Evolutionary conservation across 2,113 vertebrate genomes (phyloP), one percentile per base, ranked within the genome.

Genomic region (Etheostoma cragini): DNA sequence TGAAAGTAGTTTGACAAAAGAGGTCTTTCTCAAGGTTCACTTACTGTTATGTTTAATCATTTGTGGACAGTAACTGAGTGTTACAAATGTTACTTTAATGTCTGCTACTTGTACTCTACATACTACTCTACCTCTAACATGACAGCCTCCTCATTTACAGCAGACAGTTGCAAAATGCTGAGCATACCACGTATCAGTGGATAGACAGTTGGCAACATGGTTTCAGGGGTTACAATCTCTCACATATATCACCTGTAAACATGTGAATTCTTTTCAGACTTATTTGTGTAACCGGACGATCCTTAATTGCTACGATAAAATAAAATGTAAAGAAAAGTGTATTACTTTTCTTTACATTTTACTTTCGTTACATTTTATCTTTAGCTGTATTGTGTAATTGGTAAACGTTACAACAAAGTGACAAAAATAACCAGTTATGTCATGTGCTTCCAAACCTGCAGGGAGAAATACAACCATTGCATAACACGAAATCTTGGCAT

Each of bases 391-490:
- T 56, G 60, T 71, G 53, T 5, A 72, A 66, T 21, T 21, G 67
- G 30, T 62, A 8, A 72, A 72, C 26, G 56, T 47, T 70, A 53
- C n/a, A 61, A 53, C 38, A 11, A 42, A 42, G 38, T 42, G 3
- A 38, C 35, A 38, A 11, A 42, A 42, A 11, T 42, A 42, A 42
- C 24, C 13, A 42, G 46, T 26, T 77, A 56, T 78, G 75, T 30
- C 22, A 42, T 63, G 35, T 52, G 35, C 50, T 71, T 60, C 21
- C 50, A 42, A 83, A 63, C 50, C 78, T 46, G n/a, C 49, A 53
- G 62, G 62, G 80, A 80, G 71, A 76, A 87, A 72, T 84, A 62
- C 26, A 62, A 83, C 45, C 52, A 85, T 72, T 86, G 64, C 50
- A 71, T 77, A 73, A 81, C 64, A 76, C 3, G 0, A 76, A 83